phyloP scores from a whole-genome alignment of 2,113 vertebrate species.

The Hassar affinis region DNA sequence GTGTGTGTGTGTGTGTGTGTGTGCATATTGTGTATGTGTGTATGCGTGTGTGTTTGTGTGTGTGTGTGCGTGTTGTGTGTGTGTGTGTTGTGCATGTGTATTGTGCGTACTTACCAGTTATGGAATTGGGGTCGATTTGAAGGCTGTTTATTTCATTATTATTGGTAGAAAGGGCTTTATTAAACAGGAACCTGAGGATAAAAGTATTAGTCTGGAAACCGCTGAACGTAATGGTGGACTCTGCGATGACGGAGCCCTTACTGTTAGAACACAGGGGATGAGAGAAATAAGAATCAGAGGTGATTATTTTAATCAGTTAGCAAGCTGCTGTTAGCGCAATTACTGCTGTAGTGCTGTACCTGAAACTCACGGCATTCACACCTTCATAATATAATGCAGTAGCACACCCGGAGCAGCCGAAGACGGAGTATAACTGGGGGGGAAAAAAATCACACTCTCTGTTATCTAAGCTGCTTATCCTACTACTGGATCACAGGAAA shows the following conservation, averaged over 20 bases:
- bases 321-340: neutral
- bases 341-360: slow-evolving; percentile 46
- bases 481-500: too few relatives aligned
- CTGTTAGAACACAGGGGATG: slow-evolving; percentile 43
- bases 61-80: too few relatives aligned
- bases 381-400: slow-evolving; percentile 49
- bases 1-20: too few relatives aligned
- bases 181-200: neutral
- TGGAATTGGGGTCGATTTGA: slow-evolving; percentile 29
- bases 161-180: accelerated
- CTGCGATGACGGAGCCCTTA: slow-evolving; percentile 57
- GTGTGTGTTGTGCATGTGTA: too few relatives aligned
- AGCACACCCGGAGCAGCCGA: slow-evolving; percentile 15
- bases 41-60: neutral
- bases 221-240: slow-evolving; percentile 46
- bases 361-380: slow-evolving; percentile 52
- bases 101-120: slow-evolving; percentile 42
- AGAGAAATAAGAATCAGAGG: neutral
- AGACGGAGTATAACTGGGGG: slow-evolving; percentile 46
- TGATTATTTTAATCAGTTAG: neutral
- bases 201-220: accelerated
- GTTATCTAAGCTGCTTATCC: too few relatives aligned
- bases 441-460: neutral
- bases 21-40: too few relatives aligned
- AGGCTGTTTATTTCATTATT: slow-evolving; percentile 3